Evolutionary conservation across 2,888 invertebrate species (phyloP), one percentile per base, ranked within the genome.

Genomic region (Orthonychiurus folsomi): DNA sequence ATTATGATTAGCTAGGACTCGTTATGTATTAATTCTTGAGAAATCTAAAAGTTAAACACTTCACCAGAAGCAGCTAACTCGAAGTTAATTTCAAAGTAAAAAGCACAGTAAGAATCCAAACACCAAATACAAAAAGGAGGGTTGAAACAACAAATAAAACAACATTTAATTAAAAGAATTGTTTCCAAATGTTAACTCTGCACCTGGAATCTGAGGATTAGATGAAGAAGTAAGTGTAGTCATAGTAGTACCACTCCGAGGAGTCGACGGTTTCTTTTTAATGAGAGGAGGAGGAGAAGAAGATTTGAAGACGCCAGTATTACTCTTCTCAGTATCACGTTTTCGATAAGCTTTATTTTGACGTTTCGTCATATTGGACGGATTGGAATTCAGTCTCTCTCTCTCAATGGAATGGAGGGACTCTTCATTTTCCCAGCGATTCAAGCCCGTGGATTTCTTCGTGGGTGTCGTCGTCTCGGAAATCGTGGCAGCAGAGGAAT

Each of bases 351-450:
- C 15, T 9, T 5, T 9, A 37, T 15, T 37, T 5, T 15, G 37
- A 37, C 9, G 9, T 37, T 37, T 37, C 37, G 37, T 15, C 9
- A 5, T 37, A 15, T 15, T 37, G 37, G 37, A 37, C 37, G 37
- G 37, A 37, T 37, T 37, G 15, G 37, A 37, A 37, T 37, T 37
- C 37, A 37, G 37, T 37, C 37, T 37, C 37, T 37, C 37, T 37
- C 37, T 37, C 37, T 37, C 37, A 37, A 37, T 37, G 5, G 37
- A 5, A 63, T 72, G 60, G 26, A 72, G 66, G 52, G 70, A 67
- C n/a, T 66, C 70, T 50, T 63, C 63, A 63, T 72, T 72, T 63
- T 69, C 65, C 72, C 72, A 72, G 50, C 72, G 67, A 63, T 72
- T 72, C 53, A 72, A 58, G 54, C 56, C 56, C 28, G 24, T 27